Evolutionary conservation across 2,797 vertebrate species (phyloP), one percentile per base, ranked within the genome.

Genomic region (Gastrophryne carolinensis): DNA sequence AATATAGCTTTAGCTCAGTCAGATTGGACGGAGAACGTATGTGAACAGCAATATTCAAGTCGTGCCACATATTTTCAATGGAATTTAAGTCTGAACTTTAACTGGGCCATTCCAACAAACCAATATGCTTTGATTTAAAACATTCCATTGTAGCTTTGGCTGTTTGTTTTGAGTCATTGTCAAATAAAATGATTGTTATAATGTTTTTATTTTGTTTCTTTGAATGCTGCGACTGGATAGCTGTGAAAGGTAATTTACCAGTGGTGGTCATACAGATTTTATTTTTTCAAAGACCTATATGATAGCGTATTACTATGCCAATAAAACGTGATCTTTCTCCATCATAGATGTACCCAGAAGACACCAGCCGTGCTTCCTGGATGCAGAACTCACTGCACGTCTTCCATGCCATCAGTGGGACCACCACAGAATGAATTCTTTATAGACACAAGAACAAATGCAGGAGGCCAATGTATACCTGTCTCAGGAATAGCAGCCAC

Each of bases 341-440:
- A 4, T 80, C 84, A 9, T 82, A 99, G 97, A 95, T 98, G 82
- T 93, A 94, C 80, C 93, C 92, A 53, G 96, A 98, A 83, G 95
- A 95, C 19, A 88, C 94, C 35, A 94, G 96, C 88, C 93, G 94
- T 37, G 95, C 91, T 0, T 90, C 96, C 0, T 92, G 90, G 86
- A 82, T 98, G 76, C 94, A 95, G 54, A 95, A 96, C 89, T 97
- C 96, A 1, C 84, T 97, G 26, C 93, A 97, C 0, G 97, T 99
- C 69, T 99, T 99, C 80, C 90, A 94, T 60, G 97, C 94, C 1
- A 98, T 99, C 87, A 99, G 97, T 0, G 97, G 96, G 72, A 98
- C 91, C 0, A 88, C 94, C 7, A 80, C 90, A 4, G 88, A 95
- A 53, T 49, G 83, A 63, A 13, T 32, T 2, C 39, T 21, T 21